A percentile compares a stretch with the other conserved stretches of the same genome.
Evolutionary conservation across 2,888 invertebrate genomes (phyloP).

Genomic region (Brachyptera putata): DNA sequence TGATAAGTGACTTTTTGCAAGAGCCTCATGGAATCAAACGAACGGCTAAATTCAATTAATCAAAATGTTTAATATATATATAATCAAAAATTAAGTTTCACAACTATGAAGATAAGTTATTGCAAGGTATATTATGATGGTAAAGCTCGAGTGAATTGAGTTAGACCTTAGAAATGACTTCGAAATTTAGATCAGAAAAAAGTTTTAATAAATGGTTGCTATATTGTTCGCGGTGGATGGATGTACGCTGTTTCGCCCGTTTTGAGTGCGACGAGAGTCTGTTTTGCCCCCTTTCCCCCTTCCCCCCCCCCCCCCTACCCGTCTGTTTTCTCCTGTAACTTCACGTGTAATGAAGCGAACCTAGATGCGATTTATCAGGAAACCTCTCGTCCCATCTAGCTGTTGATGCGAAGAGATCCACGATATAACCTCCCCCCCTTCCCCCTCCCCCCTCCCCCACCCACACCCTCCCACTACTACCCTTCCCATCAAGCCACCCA

Average conservation of each 20-base stretch:
- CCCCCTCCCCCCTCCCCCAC: neutral
- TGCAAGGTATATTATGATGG: no score
- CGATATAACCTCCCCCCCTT: conserved; percentile 5
- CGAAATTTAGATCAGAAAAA: no score
- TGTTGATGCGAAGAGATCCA: conserved; percentile 21
- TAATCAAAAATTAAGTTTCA: no score
- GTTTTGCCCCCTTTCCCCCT: no score
- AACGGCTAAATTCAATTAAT: no score
- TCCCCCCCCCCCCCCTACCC: no score
- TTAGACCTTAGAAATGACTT: no score
- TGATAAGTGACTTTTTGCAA: no score
- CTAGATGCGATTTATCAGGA: conserved; percentile 25
- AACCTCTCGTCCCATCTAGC: conserved; percentile 15
- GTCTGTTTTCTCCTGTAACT: conserved; percentile 7
- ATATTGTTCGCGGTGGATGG: neutral
- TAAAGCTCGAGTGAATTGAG: no score
- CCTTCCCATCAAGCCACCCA: conserved; percentile 13
- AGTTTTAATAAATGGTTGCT: neutral
- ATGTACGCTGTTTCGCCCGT: neutral
- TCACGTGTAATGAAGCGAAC: conserved; percentile 23
- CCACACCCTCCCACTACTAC: neutral
- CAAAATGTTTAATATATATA: no score
- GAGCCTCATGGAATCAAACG: no score
- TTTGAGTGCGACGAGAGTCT: neutral
- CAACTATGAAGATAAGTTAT: no score